Base-by-base conservation (phyloP, 2,113 vertebrate species). In the Sisor rabdophorus region DNA sequence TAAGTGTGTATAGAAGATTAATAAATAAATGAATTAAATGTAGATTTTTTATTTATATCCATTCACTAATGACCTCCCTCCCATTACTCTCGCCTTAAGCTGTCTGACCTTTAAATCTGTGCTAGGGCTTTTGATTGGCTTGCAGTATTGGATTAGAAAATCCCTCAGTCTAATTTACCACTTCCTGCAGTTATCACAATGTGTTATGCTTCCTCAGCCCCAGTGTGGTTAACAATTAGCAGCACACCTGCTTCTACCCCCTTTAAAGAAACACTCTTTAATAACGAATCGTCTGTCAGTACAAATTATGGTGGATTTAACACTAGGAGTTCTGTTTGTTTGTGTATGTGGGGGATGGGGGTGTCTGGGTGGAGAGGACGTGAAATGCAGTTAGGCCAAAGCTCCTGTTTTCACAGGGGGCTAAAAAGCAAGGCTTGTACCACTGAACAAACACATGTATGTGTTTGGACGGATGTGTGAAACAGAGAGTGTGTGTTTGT, bases 151-250 rank as follows among this genome's bases (percentile, higher is more conserved):
- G 32, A 16, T 40, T 22, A 11, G 73, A 36, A 53, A 40, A 54
- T 11, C 47, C 5, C 48, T 59, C 32, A 56, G 52, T 78, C 85
- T 89, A 89, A 89, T 87, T 87, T 86, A 84, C 81, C 55, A 85
- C 78, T 88, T 90, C 87, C 86, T 88, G 71, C 79, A 81, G 73
- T 86, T 89, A 88, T 89, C 87, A 86, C 81, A 77, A 83, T 36
- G 71, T 80, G 83, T 89, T 87, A 86, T 50, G 50, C 77, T 63
- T 74, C 78, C 70, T 77, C 86, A 73, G 87, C 86, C 80, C 85
- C 85, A 80, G 78, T 54, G 40, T 79, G 61, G 80, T 82, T 88
- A 80, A 22, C 9, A 65, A 55, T 26, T 88, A 87, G 84, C 85
- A 82, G 87, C 86, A 87, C 83, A 81, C 77, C 24, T 72, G 64